phyloP scores from a whole-genome alignment of 30 jellyfish, hydroid and myxozoan species.

The Pelagia noctiluca region DNA sequence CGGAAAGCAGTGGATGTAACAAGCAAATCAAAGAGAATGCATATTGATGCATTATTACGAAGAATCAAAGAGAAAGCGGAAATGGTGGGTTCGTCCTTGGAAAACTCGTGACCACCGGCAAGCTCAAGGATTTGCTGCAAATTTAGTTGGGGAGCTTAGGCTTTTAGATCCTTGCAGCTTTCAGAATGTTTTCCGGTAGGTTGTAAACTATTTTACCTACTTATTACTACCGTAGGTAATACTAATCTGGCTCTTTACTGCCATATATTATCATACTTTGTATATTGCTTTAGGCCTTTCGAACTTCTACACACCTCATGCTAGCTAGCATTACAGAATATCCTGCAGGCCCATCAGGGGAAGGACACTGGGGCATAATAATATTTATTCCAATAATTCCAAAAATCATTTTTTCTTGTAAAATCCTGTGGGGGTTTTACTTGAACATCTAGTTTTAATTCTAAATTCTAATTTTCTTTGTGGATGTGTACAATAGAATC shows the following conservation, averaged over 20 bases:
- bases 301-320: conserved; percentile 29
- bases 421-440: conserved; percentile 34
- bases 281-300: conserved; percentile 29
- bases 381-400: background rate
- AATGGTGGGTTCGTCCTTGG: conserved; percentile 39
- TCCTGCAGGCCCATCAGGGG: conserved; percentile 25
- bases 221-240: conserved; percentile 11
- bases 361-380: conserved; percentile 4
- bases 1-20: too few relatives aligned
- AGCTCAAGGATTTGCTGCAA: conserved; percentile 37
- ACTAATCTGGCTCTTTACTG: conserved; percentile 6
- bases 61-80: conserved; percentile 26
- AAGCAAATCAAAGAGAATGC: too few relatives aligned
- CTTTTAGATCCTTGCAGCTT: conserved; percentile 4
- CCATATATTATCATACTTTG: conserved; percentile 10
- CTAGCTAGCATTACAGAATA: background rate
- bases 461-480: conserved; percentile 34
- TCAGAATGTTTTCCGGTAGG: conserved; percentile 19
- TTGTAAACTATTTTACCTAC: conserved; percentile 13
- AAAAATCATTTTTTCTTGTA: conserved; percentile 4
- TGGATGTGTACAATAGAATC: conserved; percentile 38
- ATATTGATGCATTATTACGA: conserved; percentile 11
- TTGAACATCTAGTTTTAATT: conserved; percentile 36
- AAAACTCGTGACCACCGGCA: conserved; percentile 16
- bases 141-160: conserved; percentile 17